A percentile compares a stretch with the other conserved stretches of the same genome.
These are phyloP conservation scores for Enteromius mattozi DNA, from an alignment of 2,797 vertebrate genomes.

Conservation along the genomic window DNA sequence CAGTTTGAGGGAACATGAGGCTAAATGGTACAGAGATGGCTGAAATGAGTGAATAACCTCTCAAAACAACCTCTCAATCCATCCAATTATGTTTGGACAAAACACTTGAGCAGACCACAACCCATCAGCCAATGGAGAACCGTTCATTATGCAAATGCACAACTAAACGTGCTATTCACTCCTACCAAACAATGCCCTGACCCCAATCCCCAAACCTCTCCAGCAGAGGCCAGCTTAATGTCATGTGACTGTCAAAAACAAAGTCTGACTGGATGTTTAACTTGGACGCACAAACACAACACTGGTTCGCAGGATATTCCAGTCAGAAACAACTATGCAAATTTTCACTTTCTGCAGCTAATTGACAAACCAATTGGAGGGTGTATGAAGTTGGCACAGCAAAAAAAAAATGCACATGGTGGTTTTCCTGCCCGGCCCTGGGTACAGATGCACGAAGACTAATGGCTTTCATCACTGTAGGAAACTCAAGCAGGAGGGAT, in stretches of 20 bases:
- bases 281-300: background rate
- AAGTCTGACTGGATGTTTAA: slow-evolving; percentile 19
- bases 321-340: slow-evolving; percentile 3
- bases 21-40: background rate
- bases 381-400: slow-evolving; percentile 1
- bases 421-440: background rate
- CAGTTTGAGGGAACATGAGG: background rate
- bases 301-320: slow-evolving; percentile 19
- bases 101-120: slow-evolving; percentile 2
- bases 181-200: slow-evolving; percentile 30
- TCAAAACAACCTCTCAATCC: slow-evolving; percentile 32
- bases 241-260: slow-evolving; percentile 44
- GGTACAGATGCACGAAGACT: slow-evolving; percentile 41
- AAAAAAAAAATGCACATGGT: slow-evolving; percentile 10
- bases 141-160: slow-evolving; percentile 39
- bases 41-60: slow-evolving; percentile 11
- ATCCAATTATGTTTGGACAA: slow-evolving; percentile 15
- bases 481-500: slow-evolving; percentile 35
- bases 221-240: slow-evolving; percentile 1
- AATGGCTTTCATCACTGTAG: slow-evolving; percentile 55
- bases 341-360: background rate
- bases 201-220: slow-evolving; percentile 40
- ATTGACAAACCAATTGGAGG: background rate
- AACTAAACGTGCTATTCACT: slow-evolving; percentile 32
- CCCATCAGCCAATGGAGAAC: slow-evolving; percentile 19